Evolutionary conservation across 2,113 vertebrate species (phyloP), one percentile per base, ranked within the genome.

Genomic region (Aegotheles bennettii): DNA sequence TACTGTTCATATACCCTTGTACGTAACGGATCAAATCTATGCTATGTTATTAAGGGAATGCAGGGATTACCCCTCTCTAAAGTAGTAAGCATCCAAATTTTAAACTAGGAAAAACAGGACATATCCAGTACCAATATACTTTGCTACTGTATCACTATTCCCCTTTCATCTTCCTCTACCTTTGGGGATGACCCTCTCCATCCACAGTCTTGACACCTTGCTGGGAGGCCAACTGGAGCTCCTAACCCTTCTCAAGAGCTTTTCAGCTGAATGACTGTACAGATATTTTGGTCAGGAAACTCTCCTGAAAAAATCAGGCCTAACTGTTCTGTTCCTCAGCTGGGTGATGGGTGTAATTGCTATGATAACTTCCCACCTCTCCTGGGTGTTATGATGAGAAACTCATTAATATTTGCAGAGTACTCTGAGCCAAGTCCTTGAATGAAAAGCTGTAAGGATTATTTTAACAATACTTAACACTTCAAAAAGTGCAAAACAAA

Each of bases 381-480:
- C 87, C 74, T 42, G 93, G 53, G 78, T 91, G 74, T 85, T 85
- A 73, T 9, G 91, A 87, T 82, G 93, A 96, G 93, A 93, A 96
- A 91, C 87, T 91, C 84, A 87, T 94, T 95, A 89, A 68, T 85
- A 76, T 84, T 92, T 92, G 83, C 86, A 40, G 60, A 91, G 81
- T 76, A 76, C 54, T 50, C 78, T 57, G 70, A 89, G 87, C 94
- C 93, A 90, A 97, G 71, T 57, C 61, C 81, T 95, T 76, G 70
- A 79, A 91, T 73, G 42, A 93, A 95, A 87, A 83, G 33, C 40
- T 94, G 53, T 36, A 79, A 96, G 74, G 61, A 94, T 94, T 91
- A 54, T 61, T 93, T 91, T 91, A 93, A 90, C 67, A 95, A 63
- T 77, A 93, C 57, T 94, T 91, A 90, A 71, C 94, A 95, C 87